phyloP scores from a whole-genome alignment of 2,888 invertebrate species.

The Argyra leucocephala region DNA sequence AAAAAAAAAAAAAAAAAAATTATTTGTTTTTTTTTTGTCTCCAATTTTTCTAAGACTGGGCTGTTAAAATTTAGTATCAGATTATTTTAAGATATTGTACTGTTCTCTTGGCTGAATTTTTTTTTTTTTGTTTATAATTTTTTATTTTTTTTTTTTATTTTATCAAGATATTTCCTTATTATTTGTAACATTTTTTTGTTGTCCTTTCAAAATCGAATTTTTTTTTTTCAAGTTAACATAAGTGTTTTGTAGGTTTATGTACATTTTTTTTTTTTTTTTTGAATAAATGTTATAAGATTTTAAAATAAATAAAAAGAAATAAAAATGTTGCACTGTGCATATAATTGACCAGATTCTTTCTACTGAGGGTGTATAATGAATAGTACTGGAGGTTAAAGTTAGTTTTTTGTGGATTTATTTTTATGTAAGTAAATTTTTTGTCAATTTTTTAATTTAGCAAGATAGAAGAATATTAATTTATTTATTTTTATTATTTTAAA shows the following conservation, averaged over 20 bases:
- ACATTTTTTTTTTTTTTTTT: not conserved
- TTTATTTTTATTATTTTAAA: no score
- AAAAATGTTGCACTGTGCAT: not conserved
- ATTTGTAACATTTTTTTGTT: not conserved
- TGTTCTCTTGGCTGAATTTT: not conserved
- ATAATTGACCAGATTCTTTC: not conserved
- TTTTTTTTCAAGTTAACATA: not conserved
- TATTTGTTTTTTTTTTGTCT: not conserved
- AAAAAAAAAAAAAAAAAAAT: no score
- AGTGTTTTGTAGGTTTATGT: not conserved
- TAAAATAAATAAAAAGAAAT: not conserved
- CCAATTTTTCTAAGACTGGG: not conserved
- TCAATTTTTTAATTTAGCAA: no score
- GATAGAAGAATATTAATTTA: no score
- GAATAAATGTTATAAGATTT: not conserved
- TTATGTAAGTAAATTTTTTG: no score
- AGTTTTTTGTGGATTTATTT: no score
- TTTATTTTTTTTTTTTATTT: no score
- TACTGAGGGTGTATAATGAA: not conserved
- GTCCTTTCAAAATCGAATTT: not conserved
- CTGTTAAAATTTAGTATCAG: not conserved
- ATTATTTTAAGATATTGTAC: not conserved
- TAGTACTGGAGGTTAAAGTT: not conserved
- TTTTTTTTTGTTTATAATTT: no score
- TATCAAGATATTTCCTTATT: slow-evolving; percentile 2